Conservation (phyloP, 2,888 invertebrate species). For the Eledona agricola region DNA sequence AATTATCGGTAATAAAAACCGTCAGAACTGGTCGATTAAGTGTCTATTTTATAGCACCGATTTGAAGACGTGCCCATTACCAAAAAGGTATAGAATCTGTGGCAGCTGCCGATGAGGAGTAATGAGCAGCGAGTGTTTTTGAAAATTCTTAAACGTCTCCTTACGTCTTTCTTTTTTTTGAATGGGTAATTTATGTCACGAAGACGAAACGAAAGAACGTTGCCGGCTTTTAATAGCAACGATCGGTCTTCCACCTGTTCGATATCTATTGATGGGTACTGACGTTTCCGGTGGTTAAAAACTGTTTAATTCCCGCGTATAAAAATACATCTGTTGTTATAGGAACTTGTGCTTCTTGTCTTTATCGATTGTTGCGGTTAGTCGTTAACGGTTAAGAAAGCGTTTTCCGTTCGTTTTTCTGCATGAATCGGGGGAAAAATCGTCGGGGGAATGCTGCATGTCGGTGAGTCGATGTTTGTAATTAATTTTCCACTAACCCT, state of each 20-base stretch:
- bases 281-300: slow-evolving; percentile 43
- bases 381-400: background rate
- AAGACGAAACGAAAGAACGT: slow-evolving; percentile 25
- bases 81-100: too few relatives aligned
- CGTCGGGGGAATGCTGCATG: slow-evolving; percentile 13
- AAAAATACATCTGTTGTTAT: slow-evolving; percentile 35
- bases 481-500: slow-evolving; percentile 50
- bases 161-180: too few relatives aligned
- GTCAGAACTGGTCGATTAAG: too few relatives aligned
- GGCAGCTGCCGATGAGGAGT: too few relatives aligned
- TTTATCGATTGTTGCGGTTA: background rate
- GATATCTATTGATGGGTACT: slow-evolving; percentile 42
- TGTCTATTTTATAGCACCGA: too few relatives aligned
- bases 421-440: slow-evolving; percentile 7
- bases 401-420: background rate
- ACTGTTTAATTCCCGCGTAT: slow-evolving; percentile 36
- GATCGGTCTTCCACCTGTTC: slow-evolving; percentile 41
- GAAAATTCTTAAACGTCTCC: too few relatives aligned
- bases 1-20: too few relatives aligned
- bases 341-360: slow-evolving; percentile 6
- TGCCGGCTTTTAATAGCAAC: slow-evolving; percentile 29
- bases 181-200: slow-evolving; percentile 18
- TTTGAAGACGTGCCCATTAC: too few relatives aligned
- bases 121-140: too few relatives aligned
- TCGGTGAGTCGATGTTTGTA: slow-evolving; percentile 36